phyloP scores from a whole-genome alignment of 2,888 invertebrate species.

The Dioctria linearis region DNA sequence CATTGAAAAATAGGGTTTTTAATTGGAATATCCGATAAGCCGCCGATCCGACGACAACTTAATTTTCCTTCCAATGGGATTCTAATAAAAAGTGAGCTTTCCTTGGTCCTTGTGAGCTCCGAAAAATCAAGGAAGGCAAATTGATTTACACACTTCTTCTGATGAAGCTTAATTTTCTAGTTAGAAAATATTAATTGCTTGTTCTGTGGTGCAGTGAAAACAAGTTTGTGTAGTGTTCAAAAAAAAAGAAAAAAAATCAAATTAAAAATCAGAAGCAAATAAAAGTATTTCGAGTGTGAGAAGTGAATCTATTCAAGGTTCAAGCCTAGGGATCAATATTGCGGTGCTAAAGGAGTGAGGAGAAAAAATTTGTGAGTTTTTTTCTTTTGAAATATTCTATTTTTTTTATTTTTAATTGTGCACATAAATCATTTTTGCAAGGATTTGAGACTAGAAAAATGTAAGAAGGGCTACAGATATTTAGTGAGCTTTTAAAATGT shows the following conservation, averaged over 20 bases:
- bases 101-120: conserved; percentile 27
- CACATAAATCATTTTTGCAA: neutral
- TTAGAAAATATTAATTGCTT: conserved; percentile 16
- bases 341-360: conserved; percentile 28
- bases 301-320: conserved; percentile 1
- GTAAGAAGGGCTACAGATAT: too few relatives aligned
- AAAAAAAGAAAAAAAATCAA: too few relatives aligned
- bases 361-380: conserved; percentile 30
- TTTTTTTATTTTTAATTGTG: neutral
- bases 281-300: conserved; percentile 6
- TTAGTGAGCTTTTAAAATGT: too few relatives aligned
- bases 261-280: neutral
- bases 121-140: conserved; percentile 28
- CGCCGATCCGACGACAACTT: neutral
- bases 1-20: neutral
- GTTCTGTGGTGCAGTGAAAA: conserved; percentile 24
- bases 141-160: conserved; percentile 14
- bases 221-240: conserved; percentile 39
- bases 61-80: conserved; percentile 38
- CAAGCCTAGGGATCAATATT: conserved; percentile 29
- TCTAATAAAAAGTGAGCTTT: conserved; percentile 41
- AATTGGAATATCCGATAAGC: conserved; percentile 2
- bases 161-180: conserved; percentile 21
- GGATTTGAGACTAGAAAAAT: neutral
- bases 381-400: neutral